Evolutionary conservation across 2,888 invertebrate genomes (phyloP).

Genomic region (Latrodectus elegans): DNA sequence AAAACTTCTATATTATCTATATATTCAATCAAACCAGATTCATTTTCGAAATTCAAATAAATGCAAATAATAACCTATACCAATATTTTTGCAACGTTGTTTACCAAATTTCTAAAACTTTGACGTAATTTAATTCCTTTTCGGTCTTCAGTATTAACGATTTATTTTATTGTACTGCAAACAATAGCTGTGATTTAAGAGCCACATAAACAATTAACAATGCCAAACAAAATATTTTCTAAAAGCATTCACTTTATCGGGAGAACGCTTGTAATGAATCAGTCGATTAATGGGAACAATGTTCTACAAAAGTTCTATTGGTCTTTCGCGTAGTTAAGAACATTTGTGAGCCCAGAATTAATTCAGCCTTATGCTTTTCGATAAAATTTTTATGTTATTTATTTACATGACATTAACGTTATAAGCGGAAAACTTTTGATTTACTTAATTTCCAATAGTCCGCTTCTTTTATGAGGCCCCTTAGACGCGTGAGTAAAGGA

Average conservation of each 20-base stretch:
- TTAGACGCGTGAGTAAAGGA: slow-evolving; percentile 40
- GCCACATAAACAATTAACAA: neutral
- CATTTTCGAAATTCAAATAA: too few relatives aligned
- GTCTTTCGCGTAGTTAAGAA: slow-evolving; percentile 15
- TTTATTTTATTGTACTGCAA: neutral
- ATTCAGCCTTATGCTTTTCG: slow-evolving; percentile 29
- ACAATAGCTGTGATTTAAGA: neutral
- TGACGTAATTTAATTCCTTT: too few relatives aligned
- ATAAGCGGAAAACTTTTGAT: slow-evolving; percentile 27
- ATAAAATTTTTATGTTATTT: slow-evolving; percentile 40
- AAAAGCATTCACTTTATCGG: neutral
- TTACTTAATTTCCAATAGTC: slow-evolving; percentile 46
- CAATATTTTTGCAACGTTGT: too few relatives aligned
- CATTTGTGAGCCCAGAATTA: slow-evolving; percentile 18
- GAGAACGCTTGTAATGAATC: neutral
- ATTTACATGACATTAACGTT: slow-evolving; percentile 32
- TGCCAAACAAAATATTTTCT: neutral
- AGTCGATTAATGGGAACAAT: neutral
- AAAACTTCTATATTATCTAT: too few relatives aligned
- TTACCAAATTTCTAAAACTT: too few relatives aligned
- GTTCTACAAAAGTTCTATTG: neutral
- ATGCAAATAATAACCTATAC: too few relatives aligned
- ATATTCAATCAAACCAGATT: too few relatives aligned
- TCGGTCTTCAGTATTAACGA: neutral
- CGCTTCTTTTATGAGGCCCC: slow-evolving; percentile 10